phyloP scores from a whole-genome alignment of 2,888 invertebrate genomes.

The Leucophenga maculata region DNA sequence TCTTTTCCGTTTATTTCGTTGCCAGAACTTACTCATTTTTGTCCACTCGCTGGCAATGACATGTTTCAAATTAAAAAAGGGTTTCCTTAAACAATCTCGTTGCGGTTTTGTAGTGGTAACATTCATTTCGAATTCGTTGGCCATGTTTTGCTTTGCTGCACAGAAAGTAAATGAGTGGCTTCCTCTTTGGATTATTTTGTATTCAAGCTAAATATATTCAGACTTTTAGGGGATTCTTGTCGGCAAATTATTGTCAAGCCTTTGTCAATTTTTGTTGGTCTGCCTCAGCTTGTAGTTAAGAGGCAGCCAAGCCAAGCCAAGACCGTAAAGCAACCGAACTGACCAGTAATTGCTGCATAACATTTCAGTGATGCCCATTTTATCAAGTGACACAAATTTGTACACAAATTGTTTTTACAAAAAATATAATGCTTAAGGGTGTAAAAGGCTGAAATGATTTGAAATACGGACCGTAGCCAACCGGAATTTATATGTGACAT shows the following conservation, averaged over 20 bases:
- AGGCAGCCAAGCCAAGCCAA: too few species aligned
- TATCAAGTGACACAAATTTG: conserved; percentile 23
- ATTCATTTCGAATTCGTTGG: conserved; percentile 1
- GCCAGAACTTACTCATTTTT: background rate
- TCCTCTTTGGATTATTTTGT: conserved; percentile 9
- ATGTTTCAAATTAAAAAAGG: conserved; percentile 66
- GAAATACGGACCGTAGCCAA: too few species aligned
- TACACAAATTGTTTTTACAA: background rate
- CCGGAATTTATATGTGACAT: too few species aligned
- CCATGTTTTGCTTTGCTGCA: background rate
- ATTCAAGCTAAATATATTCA: conserved; percentile 28
- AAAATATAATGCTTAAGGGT: conserved; percentile 2
- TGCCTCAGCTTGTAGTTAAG: background rate
- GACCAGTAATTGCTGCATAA: conserved; percentile 48
- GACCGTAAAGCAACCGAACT: background rate
- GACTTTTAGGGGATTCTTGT: conserved; percentile 16
- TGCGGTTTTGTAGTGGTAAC: conserved; percentile 50
- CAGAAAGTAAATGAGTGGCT: conserved; percentile 1
- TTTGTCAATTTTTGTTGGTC: background rate
- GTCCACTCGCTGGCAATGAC: conserved; percentile 55
- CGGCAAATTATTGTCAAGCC: conserved; percentile 5
- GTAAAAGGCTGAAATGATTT: background rate
- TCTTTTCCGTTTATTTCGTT: conserved; percentile 56
- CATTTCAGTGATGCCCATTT: conserved; percentile 64
- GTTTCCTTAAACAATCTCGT: conserved; percentile 62